Base-by-base conservation (phyloP, 2,888 invertebrate genomes). In the Cybosia mesomella region DNA sequence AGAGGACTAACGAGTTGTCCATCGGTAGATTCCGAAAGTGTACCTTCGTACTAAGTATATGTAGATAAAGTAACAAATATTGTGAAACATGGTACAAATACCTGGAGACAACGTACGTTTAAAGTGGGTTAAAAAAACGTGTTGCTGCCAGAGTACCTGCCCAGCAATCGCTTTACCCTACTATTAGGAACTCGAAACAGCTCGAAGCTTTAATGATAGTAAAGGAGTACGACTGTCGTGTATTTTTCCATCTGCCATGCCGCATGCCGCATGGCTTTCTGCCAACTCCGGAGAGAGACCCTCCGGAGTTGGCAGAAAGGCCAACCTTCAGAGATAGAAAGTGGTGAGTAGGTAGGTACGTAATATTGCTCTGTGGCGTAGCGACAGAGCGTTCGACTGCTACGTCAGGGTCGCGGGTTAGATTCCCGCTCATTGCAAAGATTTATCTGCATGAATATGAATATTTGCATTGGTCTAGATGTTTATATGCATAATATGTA, bases 71-170 rank as follows among this genome's bases (percentile, higher is more conserved):
- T 53, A 53, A n/a, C 59, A 22, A 15, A n/a, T 32, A 59, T 59
- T 59, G 59, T 32, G 61, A 49, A 61, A 61, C 28, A 21, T 24
- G n/a, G 43, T 21, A 49, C 49, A 49, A 49, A 61, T 61, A 49
- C 61, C 49, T 61, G 28, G 21, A n/a, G 61, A 61, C 49, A 61
- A 61, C 49, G 43, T 8, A 32, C n/a, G 4, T 58, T 55, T 4
- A 24, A 36, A n/a, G 18, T 34, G 5, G 58, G 28, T 53, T 28
- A 15, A 15, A 28, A n/a, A 55, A 1, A 55, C 13, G 11, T 22
- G 13, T 24, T 55, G 13, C 13, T 55, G 8, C n/a, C 49, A 28
- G 15, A 55, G 55, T 15, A 28, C 28, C n/a, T 49, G 18, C 18
- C 7, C n/a, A n/a, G n/a, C n/a, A 49, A 55, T 55, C 24, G 24